Evolutionary conservation across 2,113 vertebrate species (phyloP).

Genomic region (Pomatorhinus ruficollis): DNA sequence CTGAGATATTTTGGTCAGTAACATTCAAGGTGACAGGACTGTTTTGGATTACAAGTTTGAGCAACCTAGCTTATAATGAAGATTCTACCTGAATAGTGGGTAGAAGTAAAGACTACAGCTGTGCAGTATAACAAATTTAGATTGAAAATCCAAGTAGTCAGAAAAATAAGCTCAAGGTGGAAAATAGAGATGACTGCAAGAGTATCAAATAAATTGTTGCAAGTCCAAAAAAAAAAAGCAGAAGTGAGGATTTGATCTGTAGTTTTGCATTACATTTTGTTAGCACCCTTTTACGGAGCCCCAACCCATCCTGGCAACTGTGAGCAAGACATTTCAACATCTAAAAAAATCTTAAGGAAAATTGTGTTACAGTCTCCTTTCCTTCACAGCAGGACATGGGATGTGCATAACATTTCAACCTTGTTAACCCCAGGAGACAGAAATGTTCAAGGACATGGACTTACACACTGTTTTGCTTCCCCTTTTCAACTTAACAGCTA

Average conservation of each 20-base stretch:
- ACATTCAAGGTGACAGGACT: neutral
- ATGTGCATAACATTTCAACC: neutral
- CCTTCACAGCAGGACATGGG: too few species aligned
- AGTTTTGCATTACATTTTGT: neutral
- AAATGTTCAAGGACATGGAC: neutral
- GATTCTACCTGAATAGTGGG: neutral
- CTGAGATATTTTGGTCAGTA: neutral
- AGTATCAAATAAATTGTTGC: accelerated
- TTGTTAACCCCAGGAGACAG: neutral
- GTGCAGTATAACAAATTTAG: neutral
- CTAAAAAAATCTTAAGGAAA: neutral
- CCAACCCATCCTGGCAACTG: accelerated
- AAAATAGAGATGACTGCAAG: neutral
- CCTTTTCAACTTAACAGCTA: neutral
- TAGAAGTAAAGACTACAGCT: neutral
- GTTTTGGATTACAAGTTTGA: neutral
- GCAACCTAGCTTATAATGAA: neutral
- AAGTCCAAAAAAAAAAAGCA: neutral
- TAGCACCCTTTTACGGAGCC: accelerated
- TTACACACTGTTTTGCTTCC: neutral
- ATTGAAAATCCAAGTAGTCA: neutral
- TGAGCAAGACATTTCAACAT: accelerated
- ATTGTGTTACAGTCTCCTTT: neutral
- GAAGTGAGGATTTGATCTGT: neutral
- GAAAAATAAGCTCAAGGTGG: neutral